Conservation (phyloP, 2,797 vertebrate genomes). For the Squalus acanthias region DNA sequence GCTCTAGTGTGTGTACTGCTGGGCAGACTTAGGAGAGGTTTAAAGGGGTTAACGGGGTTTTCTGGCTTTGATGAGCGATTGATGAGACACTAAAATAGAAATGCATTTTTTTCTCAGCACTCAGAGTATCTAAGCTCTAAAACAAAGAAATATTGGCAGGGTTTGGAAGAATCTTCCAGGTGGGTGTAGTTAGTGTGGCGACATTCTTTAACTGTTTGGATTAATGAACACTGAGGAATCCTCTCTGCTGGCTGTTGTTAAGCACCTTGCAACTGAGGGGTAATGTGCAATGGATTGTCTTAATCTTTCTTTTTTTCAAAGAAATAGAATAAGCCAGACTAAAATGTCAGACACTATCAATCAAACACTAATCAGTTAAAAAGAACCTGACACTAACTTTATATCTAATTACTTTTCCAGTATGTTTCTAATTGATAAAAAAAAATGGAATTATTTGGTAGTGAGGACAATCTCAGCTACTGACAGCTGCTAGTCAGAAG, state of each 20-base stretch:
- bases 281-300: conserved; percentile 66
- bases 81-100: conserved; percentile 5
- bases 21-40: background rate
- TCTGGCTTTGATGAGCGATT: conserved; percentile 12
- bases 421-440: background rate
- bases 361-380: conserved; percentile 64
- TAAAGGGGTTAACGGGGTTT: background rate
- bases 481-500: background rate
- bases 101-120: conserved; percentile 40
- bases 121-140: conserved; percentile 53
- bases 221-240: conserved; percentile 55
- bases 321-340: conserved; percentile 62
- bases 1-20: background rate
- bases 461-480: background rate
- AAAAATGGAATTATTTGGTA: no score
- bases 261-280: conserved; percentile 64
- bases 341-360: conserved; percentile 65
- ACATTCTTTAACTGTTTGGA: conserved; percentile 56
- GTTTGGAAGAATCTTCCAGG: conserved; percentile 49
- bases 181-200: conserved; percentile 50
- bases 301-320: conserved; percentile 63
- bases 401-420: background rate
- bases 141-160: conserved; percentile 56
- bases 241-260: conserved; percentile 72
- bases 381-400: conserved; percentile 46